These are phyloP conservation scores for Lepidocolaptes lacrymiger DNA, from an alignment of 2,797 vertebrate species.

Conservation along the genomic window DNA sequence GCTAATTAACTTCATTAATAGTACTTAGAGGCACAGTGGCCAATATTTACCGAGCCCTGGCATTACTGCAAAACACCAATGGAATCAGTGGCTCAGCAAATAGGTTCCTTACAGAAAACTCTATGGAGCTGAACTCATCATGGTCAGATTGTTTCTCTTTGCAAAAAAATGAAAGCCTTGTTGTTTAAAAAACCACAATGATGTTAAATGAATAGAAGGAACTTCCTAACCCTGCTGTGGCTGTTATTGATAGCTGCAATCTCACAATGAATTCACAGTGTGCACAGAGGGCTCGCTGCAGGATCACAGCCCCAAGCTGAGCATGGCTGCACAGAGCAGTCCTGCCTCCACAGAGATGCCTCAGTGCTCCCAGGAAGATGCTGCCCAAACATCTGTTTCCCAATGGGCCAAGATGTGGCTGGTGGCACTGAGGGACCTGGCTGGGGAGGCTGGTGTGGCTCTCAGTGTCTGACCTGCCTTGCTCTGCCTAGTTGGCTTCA, in stretches of 20 bases:
- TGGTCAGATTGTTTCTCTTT: neutral
- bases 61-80: neutral
- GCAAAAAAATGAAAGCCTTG: neutral
- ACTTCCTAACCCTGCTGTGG: conserved; percentile 3
- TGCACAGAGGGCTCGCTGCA: neutral
- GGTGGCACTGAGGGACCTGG: accelerated
- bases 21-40: conserved; percentile 56
- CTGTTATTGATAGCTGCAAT: neutral
- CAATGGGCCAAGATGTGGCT: accelerated
- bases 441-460: accelerated
- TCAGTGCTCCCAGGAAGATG: neutral
- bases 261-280: accelerated
- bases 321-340: neutral
- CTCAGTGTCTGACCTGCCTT: accelerated
- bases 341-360: neutral
- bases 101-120: neutral
- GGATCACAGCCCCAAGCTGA: accelerated
- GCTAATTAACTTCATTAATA: conserved; percentile 74
- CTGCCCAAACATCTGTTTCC: neutral
- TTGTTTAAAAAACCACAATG: neutral
- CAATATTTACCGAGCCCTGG: conserved; percentile 31
- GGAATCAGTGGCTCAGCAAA: conserved; percentile 32
- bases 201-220: neutral
- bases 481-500: neutral
- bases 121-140: neutral